Evolutionary conservation across 2,797 vertebrate genomes (phyloP), one percentile per base, ranked within the genome.

Genomic region (Hipposideros larvatus): DNA sequence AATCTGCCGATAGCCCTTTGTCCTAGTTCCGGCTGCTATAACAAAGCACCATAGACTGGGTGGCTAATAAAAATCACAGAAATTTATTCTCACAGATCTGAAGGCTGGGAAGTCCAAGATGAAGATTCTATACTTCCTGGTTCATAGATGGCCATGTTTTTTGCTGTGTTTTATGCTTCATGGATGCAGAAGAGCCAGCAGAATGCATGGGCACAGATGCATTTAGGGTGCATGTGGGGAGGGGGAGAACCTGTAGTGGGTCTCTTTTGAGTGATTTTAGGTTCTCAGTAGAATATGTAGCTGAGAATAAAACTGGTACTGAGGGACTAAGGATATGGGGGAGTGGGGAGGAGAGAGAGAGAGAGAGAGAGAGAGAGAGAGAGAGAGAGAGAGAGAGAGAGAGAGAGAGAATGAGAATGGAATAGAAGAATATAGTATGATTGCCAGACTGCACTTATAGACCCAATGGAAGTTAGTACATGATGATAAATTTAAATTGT

Each of bases 161-260:
- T 61, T 70, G 15, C 51, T 43, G 41, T 41, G 28, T 41, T 59
- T 31, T 2, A 11, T 10, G 19, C 37, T 28, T 46, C 21, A 31
- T 0, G 41, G 37, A 59, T 13, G 21, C 31, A 57, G 68, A 28
- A 61, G 46, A n/a, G 24, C 13, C 14, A 5, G 37, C 28, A 57
- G 18, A 57, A 3, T 2, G 8, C 7, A 0, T 28, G 34, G 18
- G 2, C 43, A 57, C 24, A 26, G 43, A 24, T 0, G 26, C 14
- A 18, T 28, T n/a, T 26, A 11, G 26, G 59, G 0, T 19, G 48
- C 48, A 51, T 51, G 14, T 51, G 21, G n/a, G 3, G 14, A 1
- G 48, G 11, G 7, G 24, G 31, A 74, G 37, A 71, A 21, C 37
- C 21, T 4, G 11, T 1, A 43, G 53, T 1, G 2, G 5, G 26